Evolutionary conservation across 2,113 vertebrate genomes (phyloP).

Genomic region (Psephotus haematonotus): DNA sequence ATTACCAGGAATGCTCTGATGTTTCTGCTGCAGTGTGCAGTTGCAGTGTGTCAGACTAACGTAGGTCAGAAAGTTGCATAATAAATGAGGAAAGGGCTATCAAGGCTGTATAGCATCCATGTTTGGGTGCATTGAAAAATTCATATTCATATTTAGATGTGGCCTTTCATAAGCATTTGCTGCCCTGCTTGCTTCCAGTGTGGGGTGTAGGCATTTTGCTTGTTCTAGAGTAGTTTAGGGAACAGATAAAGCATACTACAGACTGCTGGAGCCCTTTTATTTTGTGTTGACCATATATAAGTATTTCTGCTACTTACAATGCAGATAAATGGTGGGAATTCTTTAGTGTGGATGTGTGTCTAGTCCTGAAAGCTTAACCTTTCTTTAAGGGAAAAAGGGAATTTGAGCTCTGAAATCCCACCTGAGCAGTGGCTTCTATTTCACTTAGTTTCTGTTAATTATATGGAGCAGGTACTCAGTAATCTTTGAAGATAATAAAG

Average conservation of each 20-base stretch:
- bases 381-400: neutral
- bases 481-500: neutral
- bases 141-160: neutral
- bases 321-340: neutral
- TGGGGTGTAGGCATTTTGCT: neutral
- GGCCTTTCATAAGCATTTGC: neutral
- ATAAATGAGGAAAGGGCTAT: neutral
- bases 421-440: neutral
- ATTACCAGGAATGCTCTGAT: neutral
- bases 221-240: neutral
- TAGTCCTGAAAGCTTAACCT: neutral
- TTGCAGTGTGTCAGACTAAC: neutral
- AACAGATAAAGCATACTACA: rapidly evolving
- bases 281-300: neutral
- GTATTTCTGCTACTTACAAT: neutral
- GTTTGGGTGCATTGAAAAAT: neutral
- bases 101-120: rapidly evolving
- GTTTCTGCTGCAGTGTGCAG: neutral
- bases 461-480: neutral
- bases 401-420: neutral
- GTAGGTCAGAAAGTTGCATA: neutral
- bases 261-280: neutral
- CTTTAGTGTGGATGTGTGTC: neutral
- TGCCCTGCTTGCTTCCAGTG: neutral
- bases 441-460: neutral